A percentile compares a stretch with the other conserved stretches of the same genome.
Conservation (phyloP, 2,797 vertebrate species). For the Cirrhinus mrigala region DNA sequence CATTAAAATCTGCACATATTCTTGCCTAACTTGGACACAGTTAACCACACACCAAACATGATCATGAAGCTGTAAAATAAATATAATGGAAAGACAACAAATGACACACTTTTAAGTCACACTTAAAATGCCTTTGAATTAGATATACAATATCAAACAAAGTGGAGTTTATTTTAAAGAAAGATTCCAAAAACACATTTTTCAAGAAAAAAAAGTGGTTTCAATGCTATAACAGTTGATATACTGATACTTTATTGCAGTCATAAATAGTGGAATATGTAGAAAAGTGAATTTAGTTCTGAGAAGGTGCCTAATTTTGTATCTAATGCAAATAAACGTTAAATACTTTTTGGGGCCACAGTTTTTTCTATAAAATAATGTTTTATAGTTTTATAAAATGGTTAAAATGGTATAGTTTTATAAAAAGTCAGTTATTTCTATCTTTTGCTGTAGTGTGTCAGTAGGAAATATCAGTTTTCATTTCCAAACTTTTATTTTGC, state of each 20-base stretch:
- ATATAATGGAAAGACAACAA: background rate
- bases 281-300: background rate
- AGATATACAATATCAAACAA: background rate
- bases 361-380: background rate
- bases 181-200: background rate
- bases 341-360: background rate
- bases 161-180: background rate
- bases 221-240: background rate
- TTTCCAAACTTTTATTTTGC: no score
- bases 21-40: constrained; percentile 13
- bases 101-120: background rate
- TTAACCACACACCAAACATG: background rate
- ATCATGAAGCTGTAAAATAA: background rate
- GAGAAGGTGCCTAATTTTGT: background rate
- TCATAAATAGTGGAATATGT: constrained; percentile 6
- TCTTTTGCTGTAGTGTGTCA: no score
- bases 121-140: background rate
- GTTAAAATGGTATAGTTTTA: no score
- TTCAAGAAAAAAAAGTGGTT: background rate
- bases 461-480: no score
- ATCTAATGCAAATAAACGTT: background rate
- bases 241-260: background rate
- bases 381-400: no score
- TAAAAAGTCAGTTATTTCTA: no score
- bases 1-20: constrained; percentile 24